A percentile compares a stretch with the other conserved stretches of the same genome.
Evolutionary conservation across 2,888 invertebrate genomes (phyloP).

Genomic region (Euphydryas editha): DNA sequence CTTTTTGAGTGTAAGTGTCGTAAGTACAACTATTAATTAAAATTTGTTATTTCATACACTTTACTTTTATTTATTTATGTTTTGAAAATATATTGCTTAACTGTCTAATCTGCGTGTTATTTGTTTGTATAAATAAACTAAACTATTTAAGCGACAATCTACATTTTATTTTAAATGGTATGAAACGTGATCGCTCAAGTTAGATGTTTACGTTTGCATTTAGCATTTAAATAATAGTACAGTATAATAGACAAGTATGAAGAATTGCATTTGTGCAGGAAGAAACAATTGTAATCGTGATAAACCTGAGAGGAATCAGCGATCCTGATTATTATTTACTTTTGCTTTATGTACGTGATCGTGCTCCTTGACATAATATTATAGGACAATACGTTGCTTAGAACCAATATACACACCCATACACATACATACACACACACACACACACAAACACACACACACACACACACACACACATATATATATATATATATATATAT

Average conservation of each 20-base stretch:
- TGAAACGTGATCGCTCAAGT: neutral
- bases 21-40: too few relatives aligned
- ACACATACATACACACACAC: too few relatives aligned
- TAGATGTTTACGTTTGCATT: neutral
- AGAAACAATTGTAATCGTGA: constrained; percentile 20
- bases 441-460: too few relatives aligned
- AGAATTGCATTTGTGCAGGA: constrained; percentile 11
- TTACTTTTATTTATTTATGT: too few relatives aligned
- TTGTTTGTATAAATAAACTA: too few relatives aligned
- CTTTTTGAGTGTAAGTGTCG: too few relatives aligned
- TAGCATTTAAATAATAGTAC: neutral
- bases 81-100: too few relatives aligned
- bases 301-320: constrained; percentile 13
- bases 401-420: too few relatives aligned
- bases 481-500: too few relatives aligned
- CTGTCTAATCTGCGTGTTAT: too few relatives aligned
- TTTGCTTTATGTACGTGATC: constrained; percentile 21
- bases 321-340: constrained; percentile 9
- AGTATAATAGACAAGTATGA: constrained; percentile 4
- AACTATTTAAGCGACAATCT: neutral
- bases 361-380: constrained; percentile 21
- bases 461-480: too few relatives aligned
- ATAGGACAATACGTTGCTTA: constrained; percentile 4
- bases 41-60: too few relatives aligned
- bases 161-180: neutral